These are phyloP conservation scores for Cariama cristata DNA, from an alignment of 2,113 vertebrate species.

Conservation along the genomic window DNA sequence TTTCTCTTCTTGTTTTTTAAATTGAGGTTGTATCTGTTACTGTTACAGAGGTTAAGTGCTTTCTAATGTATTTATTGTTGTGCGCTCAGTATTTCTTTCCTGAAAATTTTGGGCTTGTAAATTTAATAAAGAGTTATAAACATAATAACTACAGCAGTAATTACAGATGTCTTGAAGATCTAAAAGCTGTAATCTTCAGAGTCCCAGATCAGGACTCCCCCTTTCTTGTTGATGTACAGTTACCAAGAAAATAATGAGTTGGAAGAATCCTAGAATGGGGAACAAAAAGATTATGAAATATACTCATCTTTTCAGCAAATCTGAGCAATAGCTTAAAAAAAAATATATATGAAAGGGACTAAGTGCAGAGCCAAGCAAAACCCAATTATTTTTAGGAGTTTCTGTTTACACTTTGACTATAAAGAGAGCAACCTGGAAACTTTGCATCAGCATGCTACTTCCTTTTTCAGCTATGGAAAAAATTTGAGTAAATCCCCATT, in stretches of 20 bases:
- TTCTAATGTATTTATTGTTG: conserved; percentile 47
- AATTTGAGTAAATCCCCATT: not conserved
- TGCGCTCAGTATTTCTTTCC: not conserved
- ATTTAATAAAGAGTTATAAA: conserved; percentile 58
- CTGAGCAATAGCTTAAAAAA: not conserved
- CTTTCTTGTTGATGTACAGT: not conserved
- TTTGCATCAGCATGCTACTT: not conserved
- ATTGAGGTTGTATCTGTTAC: not conserved
- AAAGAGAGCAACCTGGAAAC: conserved; percentile 32
- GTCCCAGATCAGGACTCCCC: not conserved
- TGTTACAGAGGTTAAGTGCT: not conserved
- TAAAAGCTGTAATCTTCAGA: conserved; percentile 44
- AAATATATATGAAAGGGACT: not conserved
- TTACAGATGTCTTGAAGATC: conserved; percentile 33
- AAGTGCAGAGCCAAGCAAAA: not conserved
- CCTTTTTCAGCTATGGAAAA: conserved; percentile 38
- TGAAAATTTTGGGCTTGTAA: conserved; percentile 12
- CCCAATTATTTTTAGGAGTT: conserved; percentile 42
- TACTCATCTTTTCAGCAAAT: not conserved
- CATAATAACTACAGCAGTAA: conserved; percentile 3
- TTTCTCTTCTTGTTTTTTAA: not conserved
- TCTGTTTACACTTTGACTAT: conserved; percentile 31
- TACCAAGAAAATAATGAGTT: conserved; percentile 27
- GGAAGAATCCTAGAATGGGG: not conserved
- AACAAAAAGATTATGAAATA: not conserved